Percentiles rank a stretch among this genome's conserved stretches.
These are phyloP conservation scores for Heliconius nattereri DNA, from an alignment of 1,140 invertebrate genomes.

Conservation along the genomic window DNA sequence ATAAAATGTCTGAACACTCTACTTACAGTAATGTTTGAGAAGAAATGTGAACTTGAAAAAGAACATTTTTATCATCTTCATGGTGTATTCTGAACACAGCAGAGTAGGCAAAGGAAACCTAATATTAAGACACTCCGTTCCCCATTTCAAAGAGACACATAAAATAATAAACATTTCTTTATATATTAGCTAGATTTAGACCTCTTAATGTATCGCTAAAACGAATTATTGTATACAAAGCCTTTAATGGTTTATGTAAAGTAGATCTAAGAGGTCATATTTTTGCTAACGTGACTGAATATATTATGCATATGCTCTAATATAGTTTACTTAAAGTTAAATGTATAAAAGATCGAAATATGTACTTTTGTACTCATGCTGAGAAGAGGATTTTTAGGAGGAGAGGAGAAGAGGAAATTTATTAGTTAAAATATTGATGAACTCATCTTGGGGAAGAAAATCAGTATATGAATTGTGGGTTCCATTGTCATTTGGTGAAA, in stretches of 20 bases:
- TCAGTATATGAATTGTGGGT: no score
- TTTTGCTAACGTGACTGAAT: not conserved
- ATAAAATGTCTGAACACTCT: no score
- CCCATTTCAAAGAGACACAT: not conserved
- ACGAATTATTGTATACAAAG: not conserved
- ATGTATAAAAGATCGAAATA: not conserved
- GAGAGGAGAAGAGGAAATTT: no score
- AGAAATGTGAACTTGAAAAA: no score
- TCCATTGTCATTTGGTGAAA: no score
- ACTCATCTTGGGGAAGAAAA: no score
- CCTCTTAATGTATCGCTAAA: not conserved
- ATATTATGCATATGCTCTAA: conserved; percentile 2
- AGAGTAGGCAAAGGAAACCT: no score
- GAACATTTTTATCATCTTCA: no score
- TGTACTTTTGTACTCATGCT: not conserved
- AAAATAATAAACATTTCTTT: not conserved
- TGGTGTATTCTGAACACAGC: no score
- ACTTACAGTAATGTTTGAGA: no score
- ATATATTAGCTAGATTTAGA: not conserved
- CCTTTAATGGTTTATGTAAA: not conserved
- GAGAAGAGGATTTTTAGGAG: not conserved
- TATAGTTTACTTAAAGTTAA: not conserved
- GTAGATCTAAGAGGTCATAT: not conserved
- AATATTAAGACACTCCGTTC: no score
- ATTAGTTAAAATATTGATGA: no score